A percentile compares a stretch with the other conserved stretches of the same genome.
These are phyloP conservation scores for Anadara kagoshimensis DNA, from an alignment of 1,140 invertebrate species.

Conservation along the genomic window DNA sequence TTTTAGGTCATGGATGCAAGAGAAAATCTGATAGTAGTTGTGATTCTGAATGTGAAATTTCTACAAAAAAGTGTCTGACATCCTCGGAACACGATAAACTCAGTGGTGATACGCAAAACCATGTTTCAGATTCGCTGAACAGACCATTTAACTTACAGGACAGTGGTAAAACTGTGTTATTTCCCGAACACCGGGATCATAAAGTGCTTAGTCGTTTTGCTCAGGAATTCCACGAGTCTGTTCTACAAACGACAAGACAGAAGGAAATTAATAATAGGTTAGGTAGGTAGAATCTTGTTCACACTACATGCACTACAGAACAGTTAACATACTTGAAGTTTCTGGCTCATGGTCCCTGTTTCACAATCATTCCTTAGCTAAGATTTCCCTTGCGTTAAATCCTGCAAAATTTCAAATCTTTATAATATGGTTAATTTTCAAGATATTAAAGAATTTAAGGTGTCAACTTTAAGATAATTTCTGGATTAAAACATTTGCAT, in stretches of 20 bases:
- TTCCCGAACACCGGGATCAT: constrained; percentile 40
- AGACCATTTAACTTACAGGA: constrained; percentile 24
- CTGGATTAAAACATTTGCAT: too few species aligned
- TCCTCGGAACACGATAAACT: not conserved
- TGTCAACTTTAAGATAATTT: too few species aligned
- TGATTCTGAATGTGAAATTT: not conserved
- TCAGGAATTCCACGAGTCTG: constrained; percentile 72
- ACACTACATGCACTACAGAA: not conserved
- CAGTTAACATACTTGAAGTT: not conserved
- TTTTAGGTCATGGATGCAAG: constrained; percentile 2
- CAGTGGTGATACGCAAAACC: not conserved
- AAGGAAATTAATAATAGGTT: constrained; percentile 58
- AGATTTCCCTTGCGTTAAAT: too few species aligned
- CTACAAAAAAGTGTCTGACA: not conserved
- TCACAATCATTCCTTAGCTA: too few species aligned
- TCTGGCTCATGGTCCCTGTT: not conserved
- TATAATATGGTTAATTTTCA: not conserved
- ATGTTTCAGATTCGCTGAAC: too few species aligned
- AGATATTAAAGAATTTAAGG: too few species aligned
- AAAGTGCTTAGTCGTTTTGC: constrained; percentile 63
- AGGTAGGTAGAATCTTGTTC: constrained; percentile 26
- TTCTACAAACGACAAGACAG: constrained; percentile 66
- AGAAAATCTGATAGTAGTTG: constrained; percentile 8
- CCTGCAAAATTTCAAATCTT: not conserved
- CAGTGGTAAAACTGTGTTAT: constrained; percentile 37